Evolutionary conservation across 2,113 vertebrate genomes (phyloP), one percentile per base, ranked within the genome.

Genomic region (Anseranas semipalmata): DNA sequence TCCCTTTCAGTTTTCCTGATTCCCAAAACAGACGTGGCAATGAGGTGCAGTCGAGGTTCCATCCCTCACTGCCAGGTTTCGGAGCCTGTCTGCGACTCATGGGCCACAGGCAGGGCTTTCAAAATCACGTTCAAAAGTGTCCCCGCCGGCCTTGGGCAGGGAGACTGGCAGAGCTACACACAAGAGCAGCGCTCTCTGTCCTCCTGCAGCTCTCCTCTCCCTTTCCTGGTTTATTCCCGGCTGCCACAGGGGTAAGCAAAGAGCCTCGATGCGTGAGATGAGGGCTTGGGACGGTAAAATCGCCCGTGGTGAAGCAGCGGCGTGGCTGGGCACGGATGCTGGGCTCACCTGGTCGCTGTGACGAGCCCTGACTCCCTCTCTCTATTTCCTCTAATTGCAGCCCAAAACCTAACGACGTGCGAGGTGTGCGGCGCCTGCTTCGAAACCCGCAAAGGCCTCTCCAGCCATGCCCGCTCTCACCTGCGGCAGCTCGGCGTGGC

Each of bases 401-500:
- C 96, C 81, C 98, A 97, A 95, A 98, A 96, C 97, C 96, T 98
- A 76, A 98, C 99, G 62, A 99, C 98, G 90, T 99, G 99, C 19
- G 98, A 99, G 95, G 98, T 99, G 56, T 99, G 99, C 35, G 98
- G 98, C 28, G 98, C 98, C 96, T 98, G 98, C 89, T 99, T 99
- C 62, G 99, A 99, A 93, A 99, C 99, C 20, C 97, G 98, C 73
- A 99, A 99, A 28, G 99, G 99, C 12, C 97, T 99, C 5, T 99
- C 99, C 58, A 99, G 98, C 98, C 99, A 99, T 27, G 98, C 99
- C 4, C 99, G 99, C 62, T 99, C 99, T 45, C 99, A 99, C 97
- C 97, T 99, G 45, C 98, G 99, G 28, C 99, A 99, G 97, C 98
- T 99, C 65, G 99, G 99, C 12, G 98, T 99, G 48, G 97, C 98